Evolutionary conservation across 2,888 invertebrate genomes (phyloP), one percentile per base, ranked within the genome.

Genomic region (Spicauda simplicius): DNA sequence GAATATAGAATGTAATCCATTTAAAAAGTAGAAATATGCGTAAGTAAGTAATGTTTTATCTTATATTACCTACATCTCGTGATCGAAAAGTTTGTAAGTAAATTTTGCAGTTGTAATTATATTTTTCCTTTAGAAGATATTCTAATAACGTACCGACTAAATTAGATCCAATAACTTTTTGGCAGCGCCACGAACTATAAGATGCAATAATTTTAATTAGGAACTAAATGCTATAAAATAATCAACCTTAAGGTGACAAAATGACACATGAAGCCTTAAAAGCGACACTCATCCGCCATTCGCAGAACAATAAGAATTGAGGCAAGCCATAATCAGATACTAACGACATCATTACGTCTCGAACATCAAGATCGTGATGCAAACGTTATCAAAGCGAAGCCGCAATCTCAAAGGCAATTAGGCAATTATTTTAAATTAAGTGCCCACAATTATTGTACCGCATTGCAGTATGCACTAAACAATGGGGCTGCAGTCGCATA

Each of bases 401-500:
- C 64, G 69, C 69, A 69, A 70, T 72, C 73, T 69, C 52, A 55
- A 61, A 67, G 67, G 70, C 69, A 74, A 72, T 74, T 74, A 74
- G 65, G 60, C 69, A 69, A 72, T 74, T 74, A 72, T 73, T 66
- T 63, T 66, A 69, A 69, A 74, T 72, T 71, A 73, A 70, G 68
- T 71, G 54, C 62, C 62, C 25, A 62, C 68, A 71, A 73, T 74
- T 70, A 72, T 64, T 60, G 19, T 33, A 60, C 64, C 61, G 56
- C 66, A 68, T 10, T 56, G 52, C 67, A 57, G 67, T 68, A 57
- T 53, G 57, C 52, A 50, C 45, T 58, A 18, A 58, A 68, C 63
- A 63, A 68, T 64, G 68, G 53, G 45, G 37, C 57, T 68, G 57
- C 68, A 61, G 30, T 68, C 61, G 57, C 57, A 50, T 67, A 57